Evolutionary conservation across 2,888 invertebrate species (phyloP).

Genomic region (Abscondita cerata): DNA sequence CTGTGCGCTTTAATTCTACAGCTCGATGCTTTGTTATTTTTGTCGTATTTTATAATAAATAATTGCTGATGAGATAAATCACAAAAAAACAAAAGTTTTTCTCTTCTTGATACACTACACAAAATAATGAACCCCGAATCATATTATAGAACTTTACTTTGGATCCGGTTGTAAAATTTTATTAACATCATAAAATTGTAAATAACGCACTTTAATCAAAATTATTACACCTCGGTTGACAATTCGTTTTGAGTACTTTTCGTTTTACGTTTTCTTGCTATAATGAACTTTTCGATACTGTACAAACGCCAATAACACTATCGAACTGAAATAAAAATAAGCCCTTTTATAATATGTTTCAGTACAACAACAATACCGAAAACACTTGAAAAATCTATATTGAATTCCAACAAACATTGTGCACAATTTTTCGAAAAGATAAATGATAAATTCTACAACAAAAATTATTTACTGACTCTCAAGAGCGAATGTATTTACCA

Average conservation of each 20-base stretch:
- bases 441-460: too few species aligned
- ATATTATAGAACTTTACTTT: conserved; percentile 12
- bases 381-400: too few species aligned
- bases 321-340: too few species aligned
- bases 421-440: too few species aligned
- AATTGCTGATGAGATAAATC: conserved; percentile 26
- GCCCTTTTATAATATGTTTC: too few species aligned
- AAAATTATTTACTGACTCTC: too few species aligned
- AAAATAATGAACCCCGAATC: conserved; percentile 14
- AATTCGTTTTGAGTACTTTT: conserved; percentile 6
- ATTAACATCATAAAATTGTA: conserved; percentile 15
- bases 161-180: conserved; percentile 18
- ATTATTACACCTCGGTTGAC: not conserved
- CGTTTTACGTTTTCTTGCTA: not conserved
- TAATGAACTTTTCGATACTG: too few species aligned
- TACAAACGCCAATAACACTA: too few species aligned
- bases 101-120: conserved; percentile 7
- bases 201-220: conserved; percentile 14
- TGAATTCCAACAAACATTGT: too few species aligned
- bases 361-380: too few species aligned
- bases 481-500: too few species aligned
- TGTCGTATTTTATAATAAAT: conserved; percentile 26
- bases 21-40: conserved; percentile 34
- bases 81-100: conserved; percentile 13
- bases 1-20: conserved; percentile 38